Percentiles rank a stretch among this genome's conserved stretches.
phyloP scores from a whole-genome alignment of 2,797 vertebrate species.

The Sebastes ruberrimus region DNA sequence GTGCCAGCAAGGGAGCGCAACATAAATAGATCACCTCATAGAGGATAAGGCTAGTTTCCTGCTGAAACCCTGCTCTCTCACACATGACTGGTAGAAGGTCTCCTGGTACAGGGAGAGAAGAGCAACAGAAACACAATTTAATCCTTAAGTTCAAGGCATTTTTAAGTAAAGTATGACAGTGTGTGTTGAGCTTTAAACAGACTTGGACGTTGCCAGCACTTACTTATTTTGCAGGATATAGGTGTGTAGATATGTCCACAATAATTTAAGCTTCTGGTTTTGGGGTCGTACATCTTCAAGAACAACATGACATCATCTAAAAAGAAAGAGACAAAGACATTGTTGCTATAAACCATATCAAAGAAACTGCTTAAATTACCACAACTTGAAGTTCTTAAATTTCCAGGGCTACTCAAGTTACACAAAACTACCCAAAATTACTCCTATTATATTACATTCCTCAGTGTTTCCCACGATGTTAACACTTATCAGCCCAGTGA shows the following conservation, averaged over 20 bases:
- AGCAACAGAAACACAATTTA: conserved; percentile 2
- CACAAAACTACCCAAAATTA: background rate
- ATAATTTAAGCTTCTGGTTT: conserved; percentile 99
- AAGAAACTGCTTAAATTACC: background rate
- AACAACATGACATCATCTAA: conserved; percentile 99
- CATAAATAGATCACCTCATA: conserved; percentile 91
- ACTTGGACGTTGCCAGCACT: conserved; percentile 62
- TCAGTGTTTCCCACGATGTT: background rate
- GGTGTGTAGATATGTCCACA: conserved; percentile 99
- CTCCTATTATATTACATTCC: background rate
- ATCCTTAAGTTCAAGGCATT: background rate
- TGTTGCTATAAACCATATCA: background rate
- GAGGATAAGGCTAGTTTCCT: conserved; percentile 99
- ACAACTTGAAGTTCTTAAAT: background rate
- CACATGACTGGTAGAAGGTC: conserved; percentile 99
- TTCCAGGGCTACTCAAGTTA: background rate
- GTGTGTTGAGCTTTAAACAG: background rate
- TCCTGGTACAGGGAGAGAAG: conserved; percentile 81
- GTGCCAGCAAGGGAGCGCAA: conserved; percentile 13
- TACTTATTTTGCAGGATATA: conserved; percentile 99
- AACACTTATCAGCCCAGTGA: background rate
- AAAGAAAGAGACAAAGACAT: conserved; percentile 4
- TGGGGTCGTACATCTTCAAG: conserved; percentile 99
- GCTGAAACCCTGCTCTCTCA: conserved; percentile 99
- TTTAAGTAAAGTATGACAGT: background rate